A percentile compares a stretch with the other conserved stretches of the same genome.
Evolutionary conservation across 2,113 vertebrate species (phyloP).

Genomic region (Zingel zingel): DNA sequence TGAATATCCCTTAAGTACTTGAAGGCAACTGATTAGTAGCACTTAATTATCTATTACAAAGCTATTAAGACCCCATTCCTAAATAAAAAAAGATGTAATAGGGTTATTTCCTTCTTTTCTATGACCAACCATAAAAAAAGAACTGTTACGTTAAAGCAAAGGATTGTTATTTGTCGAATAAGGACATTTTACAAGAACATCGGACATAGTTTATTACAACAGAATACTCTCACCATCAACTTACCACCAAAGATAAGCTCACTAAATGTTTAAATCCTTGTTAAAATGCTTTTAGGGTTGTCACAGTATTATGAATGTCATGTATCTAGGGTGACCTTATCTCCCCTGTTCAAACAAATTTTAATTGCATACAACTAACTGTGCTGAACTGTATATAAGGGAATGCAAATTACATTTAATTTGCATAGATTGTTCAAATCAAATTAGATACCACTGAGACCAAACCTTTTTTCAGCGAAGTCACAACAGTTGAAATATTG

Average conservation of each 20-base stretch:
- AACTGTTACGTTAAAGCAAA: neutral
- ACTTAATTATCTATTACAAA: constrained; percentile 71
- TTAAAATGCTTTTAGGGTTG: constrained; percentile 26
- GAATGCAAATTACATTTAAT: constrained; percentile 59
- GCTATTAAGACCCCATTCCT: constrained; percentile 61
- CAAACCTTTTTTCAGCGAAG: constrained; percentile 26
- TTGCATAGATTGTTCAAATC: constrained; percentile 69
- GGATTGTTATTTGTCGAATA: neutral
- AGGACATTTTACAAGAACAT: neutral
- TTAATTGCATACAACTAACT: constrained; percentile 53
- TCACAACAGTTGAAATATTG: constrained; percentile 38
- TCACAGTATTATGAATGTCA: neutral
- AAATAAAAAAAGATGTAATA: constrained; percentile 40
- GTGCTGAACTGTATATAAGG: constrained; percentile 52
- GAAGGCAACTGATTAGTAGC: constrained; percentile 61
- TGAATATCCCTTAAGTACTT: constrained; percentile 63
- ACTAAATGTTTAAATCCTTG: constrained; percentile 16
- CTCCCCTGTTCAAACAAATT: constrained; percentile 23
- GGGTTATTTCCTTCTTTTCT: constrained; percentile 44
- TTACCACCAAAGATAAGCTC: neutral
- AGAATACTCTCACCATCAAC: neutral
- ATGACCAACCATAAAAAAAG: constrained; percentile 30
- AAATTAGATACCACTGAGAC: constrained; percentile 65
- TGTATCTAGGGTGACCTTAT: constrained; percentile 24
- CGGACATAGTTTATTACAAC: neutral